These are phyloP conservation scores for Pseudorectes ferrugineus DNA, from an alignment of 2,113 vertebrate genomes.

Conservation along the genomic window DNA sequence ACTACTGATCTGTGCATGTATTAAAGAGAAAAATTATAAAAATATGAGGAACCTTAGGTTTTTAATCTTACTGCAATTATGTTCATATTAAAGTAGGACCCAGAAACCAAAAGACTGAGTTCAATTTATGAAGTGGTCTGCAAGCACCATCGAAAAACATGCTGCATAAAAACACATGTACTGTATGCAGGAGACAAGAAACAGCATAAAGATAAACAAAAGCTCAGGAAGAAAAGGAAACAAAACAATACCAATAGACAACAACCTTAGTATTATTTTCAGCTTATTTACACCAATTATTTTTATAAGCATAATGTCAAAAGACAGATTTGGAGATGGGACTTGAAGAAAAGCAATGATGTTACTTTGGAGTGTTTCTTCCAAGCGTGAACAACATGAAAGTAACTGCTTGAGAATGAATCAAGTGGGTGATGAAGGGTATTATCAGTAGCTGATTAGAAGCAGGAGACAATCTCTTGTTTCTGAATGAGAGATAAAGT, in stretches of 20 bases:
- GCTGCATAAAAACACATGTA: background rate
- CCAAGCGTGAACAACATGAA: background rate
- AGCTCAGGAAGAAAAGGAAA: background rate
- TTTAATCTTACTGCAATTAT: background rate
- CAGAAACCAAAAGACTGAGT: background rate
- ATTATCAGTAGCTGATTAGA: slow-evolving; percentile 22
- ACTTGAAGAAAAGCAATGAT: background rate
- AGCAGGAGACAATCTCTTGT: slow-evolving; percentile 1
- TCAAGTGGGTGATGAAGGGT: slow-evolving; percentile 5
- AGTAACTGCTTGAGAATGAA: slow-evolving; percentile 8
- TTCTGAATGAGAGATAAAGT: slow-evolving; percentile 36
- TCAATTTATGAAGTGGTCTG: background rate
- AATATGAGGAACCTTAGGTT: background rate
- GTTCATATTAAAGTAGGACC: background rate
- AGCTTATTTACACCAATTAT: background rate
- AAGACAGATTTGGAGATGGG: background rate
- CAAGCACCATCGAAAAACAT: background rate
- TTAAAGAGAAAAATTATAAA: background rate
- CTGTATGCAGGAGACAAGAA: background rate
- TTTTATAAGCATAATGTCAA: background rate
- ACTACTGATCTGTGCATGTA: background rate
- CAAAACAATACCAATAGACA: background rate
- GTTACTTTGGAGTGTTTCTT: background rate
- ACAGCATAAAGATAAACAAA: background rate
- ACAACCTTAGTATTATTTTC: background rate